These are phyloP conservation scores for Crioceris asparagi DNA, from an alignment of 2,888 invertebrate genomes.

Conservation along the genomic window DNA sequence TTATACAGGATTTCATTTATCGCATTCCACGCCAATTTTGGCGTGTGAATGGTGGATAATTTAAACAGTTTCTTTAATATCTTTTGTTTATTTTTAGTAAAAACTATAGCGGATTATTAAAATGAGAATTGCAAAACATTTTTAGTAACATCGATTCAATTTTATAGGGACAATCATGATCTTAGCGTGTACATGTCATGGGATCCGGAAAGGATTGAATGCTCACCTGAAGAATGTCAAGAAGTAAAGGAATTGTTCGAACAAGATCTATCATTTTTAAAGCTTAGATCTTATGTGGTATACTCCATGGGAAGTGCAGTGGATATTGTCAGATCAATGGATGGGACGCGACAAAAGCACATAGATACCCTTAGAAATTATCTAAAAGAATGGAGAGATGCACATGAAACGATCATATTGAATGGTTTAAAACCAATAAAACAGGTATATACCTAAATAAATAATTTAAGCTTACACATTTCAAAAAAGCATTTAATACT, in stretches of 20 bases:
- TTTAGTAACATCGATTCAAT: no score
- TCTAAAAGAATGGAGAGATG: conserved; percentile 27
- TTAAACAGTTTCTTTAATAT: no score
- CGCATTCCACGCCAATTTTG: no score
- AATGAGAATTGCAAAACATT: no score
- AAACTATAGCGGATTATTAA: no score
- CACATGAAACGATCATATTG: conserved; percentile 17
- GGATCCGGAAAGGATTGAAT: conserved; percentile 47
- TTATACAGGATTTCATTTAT: no score
- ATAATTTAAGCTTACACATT: neutral
- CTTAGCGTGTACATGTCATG: conserved; percentile 58
- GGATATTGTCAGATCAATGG: conserved; percentile 28
- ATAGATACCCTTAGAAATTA: conserved; percentile 23
- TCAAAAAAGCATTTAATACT: neutral
- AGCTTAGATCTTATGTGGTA: conserved; percentile 27
- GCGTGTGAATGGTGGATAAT: no score
- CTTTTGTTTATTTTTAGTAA: no score
- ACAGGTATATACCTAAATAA: conserved; percentile 13
- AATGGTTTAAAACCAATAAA: conserved; percentile 16
- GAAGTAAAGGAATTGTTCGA: conserved; percentile 26
- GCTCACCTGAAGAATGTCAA: conserved; percentile 34
- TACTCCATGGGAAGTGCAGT: conserved; percentile 25
- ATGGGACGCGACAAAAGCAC: conserved; percentile 26
- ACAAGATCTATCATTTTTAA: conserved; percentile 31
- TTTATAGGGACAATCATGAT: conserved; percentile 64